A percentile compares a stretch with the other conserved stretches of the same genome.
Evolutionary conservation across 1,140 invertebrate species (phyloP).

Genomic region (Oncopodura yosiiana): DNA sequence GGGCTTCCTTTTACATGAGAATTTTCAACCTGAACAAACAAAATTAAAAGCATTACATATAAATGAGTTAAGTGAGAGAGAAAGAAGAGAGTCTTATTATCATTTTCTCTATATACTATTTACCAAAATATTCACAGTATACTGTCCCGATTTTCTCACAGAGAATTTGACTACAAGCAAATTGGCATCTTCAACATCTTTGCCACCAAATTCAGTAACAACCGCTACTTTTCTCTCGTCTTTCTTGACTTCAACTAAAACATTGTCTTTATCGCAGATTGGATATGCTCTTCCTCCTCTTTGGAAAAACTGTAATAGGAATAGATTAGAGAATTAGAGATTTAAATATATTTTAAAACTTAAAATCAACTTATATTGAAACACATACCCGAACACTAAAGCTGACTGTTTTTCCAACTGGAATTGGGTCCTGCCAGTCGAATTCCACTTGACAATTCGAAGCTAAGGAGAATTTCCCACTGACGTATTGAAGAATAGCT

Average conservation of each 20-base stretch:
- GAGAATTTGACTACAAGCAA: conserved; percentile 80
- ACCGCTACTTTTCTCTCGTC: conserved; percentile 71
- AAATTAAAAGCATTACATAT: background rate
- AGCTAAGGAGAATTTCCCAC: conserved; percentile 78
- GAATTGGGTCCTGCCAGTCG: conserved; percentile 76
- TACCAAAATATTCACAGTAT: conserved; percentile 73
- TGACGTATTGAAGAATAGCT: conserved; percentile 78
- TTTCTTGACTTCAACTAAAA: conserved; percentile 73
- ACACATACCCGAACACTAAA: conserved; percentile 63
- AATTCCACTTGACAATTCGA: conserved; percentile 72
- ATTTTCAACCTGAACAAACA: conserved; percentile 23
- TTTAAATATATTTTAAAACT: background rate
- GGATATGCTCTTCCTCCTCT: conserved; percentile 85
- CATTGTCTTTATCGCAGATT: conserved; percentile 78
- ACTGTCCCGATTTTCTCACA: conserved; percentile 76
- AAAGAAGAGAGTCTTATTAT: conserved; percentile 56
- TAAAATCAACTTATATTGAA: conserved; percentile 27
- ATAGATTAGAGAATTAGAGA: background rate
- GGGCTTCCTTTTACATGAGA: conserved; percentile 50
- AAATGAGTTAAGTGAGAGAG: conserved; percentile 32
- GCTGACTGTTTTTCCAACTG: conserved; percentile 78
- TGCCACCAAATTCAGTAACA: conserved; percentile 70
- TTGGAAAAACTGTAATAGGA: conserved; percentile 64
- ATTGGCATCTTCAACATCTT: conserved; percentile 69
- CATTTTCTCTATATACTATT: conserved; percentile 56